phyloP scores from a whole-genome alignment of 2,888 invertebrate genomes.

The Bimastos eiseni region DNA sequence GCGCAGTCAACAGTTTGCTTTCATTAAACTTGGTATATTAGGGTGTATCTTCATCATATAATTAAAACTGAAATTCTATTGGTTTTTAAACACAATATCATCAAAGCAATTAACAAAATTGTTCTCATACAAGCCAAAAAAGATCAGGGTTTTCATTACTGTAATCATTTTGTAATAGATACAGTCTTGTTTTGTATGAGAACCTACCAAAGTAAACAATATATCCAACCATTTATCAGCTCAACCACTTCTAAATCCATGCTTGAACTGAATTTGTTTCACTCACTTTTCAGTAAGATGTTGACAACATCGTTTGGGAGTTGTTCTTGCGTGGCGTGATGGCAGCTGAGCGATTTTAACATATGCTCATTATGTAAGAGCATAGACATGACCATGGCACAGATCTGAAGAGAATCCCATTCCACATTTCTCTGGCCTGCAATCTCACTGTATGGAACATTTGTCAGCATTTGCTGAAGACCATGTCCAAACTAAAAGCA shows the following conservation, averaged over 20 bases:
- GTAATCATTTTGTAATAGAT: neutral
- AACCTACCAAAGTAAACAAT: neutral
- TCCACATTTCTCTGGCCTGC: conserved; percentile 85
- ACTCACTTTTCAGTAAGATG: conserved; percentile 35
- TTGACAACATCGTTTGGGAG: conserved; percentile 67
- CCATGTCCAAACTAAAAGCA: conserved; percentile 76
- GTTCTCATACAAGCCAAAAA: neutral
- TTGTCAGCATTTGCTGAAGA: conserved; percentile 82
- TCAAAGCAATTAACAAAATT: neutral
- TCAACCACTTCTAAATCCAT: neutral
- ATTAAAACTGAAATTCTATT: neutral
- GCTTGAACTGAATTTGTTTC: neutral
- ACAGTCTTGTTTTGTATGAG: neutral
- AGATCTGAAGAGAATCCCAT: conserved; percentile 82
- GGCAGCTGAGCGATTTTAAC: conserved; percentile 69
- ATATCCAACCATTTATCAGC: neutral
- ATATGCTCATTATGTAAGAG: conserved; percentile 66
- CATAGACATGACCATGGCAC: conserved; percentile 37
- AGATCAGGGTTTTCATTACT: neutral
- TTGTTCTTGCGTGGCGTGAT: conserved; percentile 75
- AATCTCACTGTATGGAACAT: conserved; percentile 79
- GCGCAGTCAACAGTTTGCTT: neutral
- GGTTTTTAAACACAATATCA: neutral
- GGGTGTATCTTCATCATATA: neutral
- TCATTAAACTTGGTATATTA: neutral